These are phyloP conservation scores for Hucho hucho DNA, from an alignment of 2,113 vertebrate species.

Conservation along the genomic window DNA sequence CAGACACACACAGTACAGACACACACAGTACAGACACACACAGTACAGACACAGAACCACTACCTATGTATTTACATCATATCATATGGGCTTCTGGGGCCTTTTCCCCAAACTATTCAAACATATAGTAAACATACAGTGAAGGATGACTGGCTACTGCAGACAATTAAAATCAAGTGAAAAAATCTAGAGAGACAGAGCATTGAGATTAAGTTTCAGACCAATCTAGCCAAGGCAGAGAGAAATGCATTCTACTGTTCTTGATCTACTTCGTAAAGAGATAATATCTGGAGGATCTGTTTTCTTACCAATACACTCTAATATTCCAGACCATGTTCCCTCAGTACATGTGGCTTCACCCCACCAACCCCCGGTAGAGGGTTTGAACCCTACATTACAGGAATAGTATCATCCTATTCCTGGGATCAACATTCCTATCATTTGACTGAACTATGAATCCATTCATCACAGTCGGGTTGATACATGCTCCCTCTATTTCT, in stretches of 20 bases:
- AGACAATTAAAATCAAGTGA: neutral
- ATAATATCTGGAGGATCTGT: neutral
- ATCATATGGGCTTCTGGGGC: too few relatives aligned
- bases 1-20: too few relatives aligned
- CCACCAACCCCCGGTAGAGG: constrained; percentile 48
- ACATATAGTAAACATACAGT: neutral
- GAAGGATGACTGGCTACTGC: too few relatives aligned
- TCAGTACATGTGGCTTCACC: constrained; percentile 31
- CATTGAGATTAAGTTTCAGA: neutral
- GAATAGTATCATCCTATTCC: constrained; percentile 5
- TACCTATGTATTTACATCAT: too few relatives aligned
- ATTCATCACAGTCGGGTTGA: neutral
- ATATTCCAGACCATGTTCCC: neutral
- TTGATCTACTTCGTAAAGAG: too few relatives aligned
- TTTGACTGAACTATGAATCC: constrained; percentile 22
- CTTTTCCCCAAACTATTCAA: neutral
- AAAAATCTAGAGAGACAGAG: constrained; percentile 24
- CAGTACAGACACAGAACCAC: too few relatives aligned
- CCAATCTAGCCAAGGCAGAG: neutral
- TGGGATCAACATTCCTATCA: too few relatives aligned
- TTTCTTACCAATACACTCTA: constrained; percentile 57
- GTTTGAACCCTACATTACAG: constrained; percentile 46
- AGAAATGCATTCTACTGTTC: neutral
- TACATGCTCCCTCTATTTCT: neutral
- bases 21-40: too few relatives aligned